Conservation (phyloP, 2,888 invertebrate genomes). For the Napeogenes sylphis region DNA sequence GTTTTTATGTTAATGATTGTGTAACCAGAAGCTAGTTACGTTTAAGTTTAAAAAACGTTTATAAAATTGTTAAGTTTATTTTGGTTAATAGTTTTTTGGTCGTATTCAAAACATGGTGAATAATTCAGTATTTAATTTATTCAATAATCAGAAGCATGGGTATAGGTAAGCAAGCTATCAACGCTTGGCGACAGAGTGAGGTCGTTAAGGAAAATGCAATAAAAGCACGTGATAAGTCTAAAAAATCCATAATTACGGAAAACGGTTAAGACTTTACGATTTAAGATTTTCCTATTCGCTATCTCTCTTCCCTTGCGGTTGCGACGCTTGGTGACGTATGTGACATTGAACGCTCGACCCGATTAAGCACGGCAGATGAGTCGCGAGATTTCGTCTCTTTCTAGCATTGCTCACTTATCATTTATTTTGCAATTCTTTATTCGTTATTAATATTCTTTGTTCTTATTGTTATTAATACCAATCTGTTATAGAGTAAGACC, state of each 20-base stretch:
- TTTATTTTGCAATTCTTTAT: slow-evolving; percentile 28
- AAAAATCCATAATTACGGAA: no score
- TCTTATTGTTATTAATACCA: slow-evolving; percentile 1
- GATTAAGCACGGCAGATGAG: slow-evolving; percentile 64
- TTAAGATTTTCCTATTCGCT: slow-evolving; percentile 5
- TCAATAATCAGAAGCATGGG: no score
- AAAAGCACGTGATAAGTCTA: no score
- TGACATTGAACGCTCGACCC: slow-evolving; percentile 71
- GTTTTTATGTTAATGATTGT: neutral
- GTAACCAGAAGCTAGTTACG: slow-evolving; percentile 1
- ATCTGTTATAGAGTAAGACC: no score
- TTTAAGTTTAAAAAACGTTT: neutral
- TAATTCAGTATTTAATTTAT: no score
- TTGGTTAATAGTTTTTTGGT: no score
- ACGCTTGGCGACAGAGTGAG: no score
- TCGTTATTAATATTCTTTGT: slow-evolving; percentile 20
- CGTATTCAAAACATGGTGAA: no score
- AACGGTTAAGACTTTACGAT: neutral
- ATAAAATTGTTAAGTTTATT: no score
- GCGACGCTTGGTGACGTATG: slow-evolving; percentile 36
- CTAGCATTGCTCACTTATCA: slow-evolving; percentile 31
- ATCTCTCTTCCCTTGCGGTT: slow-evolving; percentile 29
- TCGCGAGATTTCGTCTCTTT: slow-evolving; percentile 45
- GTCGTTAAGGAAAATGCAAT: no score
- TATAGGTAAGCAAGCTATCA: no score